These are phyloP conservation scores for Myotis planiceps DNA, from an alignment of 2,797 vertebrate species.

Conservation along the genomic window DNA sequence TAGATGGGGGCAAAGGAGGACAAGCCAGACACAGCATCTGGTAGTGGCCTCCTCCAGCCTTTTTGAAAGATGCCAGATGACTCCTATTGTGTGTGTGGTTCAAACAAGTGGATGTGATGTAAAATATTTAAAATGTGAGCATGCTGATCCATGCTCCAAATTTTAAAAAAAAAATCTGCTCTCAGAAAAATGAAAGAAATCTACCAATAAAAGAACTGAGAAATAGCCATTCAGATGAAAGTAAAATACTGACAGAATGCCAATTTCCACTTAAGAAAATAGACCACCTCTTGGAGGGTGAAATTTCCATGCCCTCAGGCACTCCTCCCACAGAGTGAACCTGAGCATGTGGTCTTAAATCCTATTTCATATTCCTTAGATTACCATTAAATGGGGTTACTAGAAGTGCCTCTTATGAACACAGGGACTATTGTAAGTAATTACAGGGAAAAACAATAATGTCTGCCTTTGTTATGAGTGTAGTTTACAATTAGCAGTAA, in stretches of 20 bases:
- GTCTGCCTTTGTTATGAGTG: constrained; percentile 63
- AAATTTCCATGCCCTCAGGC: constrained; percentile 22
- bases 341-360: constrained; percentile 27
- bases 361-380: constrained; percentile 32
- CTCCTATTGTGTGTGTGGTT: not conserved
- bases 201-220: constrained; percentile 24
- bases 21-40: not conserved
- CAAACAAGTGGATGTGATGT: constrained; percentile 22
- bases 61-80: constrained; percentile 45
- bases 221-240: constrained; percentile 51
- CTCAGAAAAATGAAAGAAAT: not conserved
- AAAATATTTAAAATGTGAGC: constrained; percentile 37
- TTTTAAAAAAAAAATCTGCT: not conserved
- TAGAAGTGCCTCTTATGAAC: constrained; percentile 59
- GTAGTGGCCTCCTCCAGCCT: not conserved
- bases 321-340: not conserved
- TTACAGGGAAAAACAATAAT: constrained; percentile 72
- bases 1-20: not conserved
- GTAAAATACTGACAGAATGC: not conserved
- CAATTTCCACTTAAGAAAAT: constrained; percentile 54
- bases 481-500: constrained; percentile 68
- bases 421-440: constrained; percentile 59
- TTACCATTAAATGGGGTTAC: constrained; percentile 52
- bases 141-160: not conserved
- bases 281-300: constrained; percentile 28